These are phyloP conservation scores for Nothoprocta pentlandii DNA, from an alignment of 2,113 vertebrate genomes.

Conservation along the genomic window DNA sequence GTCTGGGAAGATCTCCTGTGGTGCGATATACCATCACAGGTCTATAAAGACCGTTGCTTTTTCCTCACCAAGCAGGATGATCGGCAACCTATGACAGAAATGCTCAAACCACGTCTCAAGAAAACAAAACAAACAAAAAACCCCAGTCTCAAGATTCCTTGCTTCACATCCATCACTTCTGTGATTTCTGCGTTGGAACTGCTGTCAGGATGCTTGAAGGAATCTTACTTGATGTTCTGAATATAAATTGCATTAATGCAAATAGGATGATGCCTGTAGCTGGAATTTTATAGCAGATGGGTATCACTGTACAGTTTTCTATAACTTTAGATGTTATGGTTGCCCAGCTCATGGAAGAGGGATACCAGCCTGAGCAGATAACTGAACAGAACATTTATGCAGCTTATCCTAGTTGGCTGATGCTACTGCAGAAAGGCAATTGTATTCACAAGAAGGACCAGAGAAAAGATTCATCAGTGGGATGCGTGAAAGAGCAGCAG, in stretches of 20 bases:
- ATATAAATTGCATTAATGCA: background rate
- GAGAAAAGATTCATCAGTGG: background rate
- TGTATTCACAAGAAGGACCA: background rate
- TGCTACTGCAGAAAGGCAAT: background rate
- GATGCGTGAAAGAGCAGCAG: background rate
- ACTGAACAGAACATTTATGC: background rate
- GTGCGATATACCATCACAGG: fast-evolving
- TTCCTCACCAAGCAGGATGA: background rate
- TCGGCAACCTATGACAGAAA: background rate
- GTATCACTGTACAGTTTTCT: background rate
- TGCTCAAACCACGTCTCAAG: background rate
- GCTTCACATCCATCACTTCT: background rate
- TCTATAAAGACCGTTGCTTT: background rate
- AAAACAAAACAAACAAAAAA: background rate
- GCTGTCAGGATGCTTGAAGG: background rate
- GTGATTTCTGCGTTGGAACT: background rate
- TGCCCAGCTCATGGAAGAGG: background rate
- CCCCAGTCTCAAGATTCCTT: background rate
- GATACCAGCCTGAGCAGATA: background rate
- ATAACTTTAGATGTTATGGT: background rate
- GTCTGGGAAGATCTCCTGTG: background rate
- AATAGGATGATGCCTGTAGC: background rate
- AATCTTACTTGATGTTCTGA: background rate
- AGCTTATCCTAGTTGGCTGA: background rate
- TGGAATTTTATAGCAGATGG: background rate